Evolutionary conservation across 1,140 invertebrate genomes (phyloP), one percentile per base, ranked within the genome.

Genomic region (Ceratitis capitata): DNA sequence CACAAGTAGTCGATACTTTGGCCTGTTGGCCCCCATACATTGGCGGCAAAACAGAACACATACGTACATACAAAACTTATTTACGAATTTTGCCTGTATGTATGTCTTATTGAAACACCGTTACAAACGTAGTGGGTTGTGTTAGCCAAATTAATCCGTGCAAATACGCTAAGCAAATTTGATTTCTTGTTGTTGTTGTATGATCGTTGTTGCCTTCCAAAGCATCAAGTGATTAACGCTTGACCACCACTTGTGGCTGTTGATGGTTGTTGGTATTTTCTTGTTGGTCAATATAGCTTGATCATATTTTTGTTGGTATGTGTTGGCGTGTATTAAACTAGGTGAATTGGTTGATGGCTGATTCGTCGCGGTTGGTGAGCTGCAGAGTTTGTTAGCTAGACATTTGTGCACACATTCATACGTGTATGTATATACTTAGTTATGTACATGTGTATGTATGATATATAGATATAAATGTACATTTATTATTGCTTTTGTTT

Each of bases 121-220:
- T 45, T 78, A 35, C 69, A 23, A 45, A 39, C 19, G 69, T 45
- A 45, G 39, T 78, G n/a, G 69, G 69, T 78, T 32, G 69, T 78
- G 69, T 78, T 78, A 78, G 69, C 39, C 69, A 78, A 78, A 78
- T 78, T 78, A 78, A 78, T 78, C 69, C 69, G 39, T 78, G 69
- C 69, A 78, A 78, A 78, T 78, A 78, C 69, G 39, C 35, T 39
- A 78, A 78, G 61, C 16, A 78, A 35, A 42, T 45, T 64, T 64
- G 3, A 32, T 9, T 64, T 64, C 14, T 64, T 32, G 19, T 32
- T 64, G 2, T 35, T 32, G 26, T 29, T 29, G 2, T 16, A 9
- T 6, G 19, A n/a, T 56, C 23, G 51, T 56, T 45, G 32, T 32
- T 45, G n/a, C 42, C 42, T 19, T 26, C 6, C 42, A 42, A 78